A percentile compares a stretch with the other conserved stretches of the same genome.
Evolutionary conservation across 2,888 invertebrate species (phyloP).

Genomic region (Strigamia maritima): DNA sequence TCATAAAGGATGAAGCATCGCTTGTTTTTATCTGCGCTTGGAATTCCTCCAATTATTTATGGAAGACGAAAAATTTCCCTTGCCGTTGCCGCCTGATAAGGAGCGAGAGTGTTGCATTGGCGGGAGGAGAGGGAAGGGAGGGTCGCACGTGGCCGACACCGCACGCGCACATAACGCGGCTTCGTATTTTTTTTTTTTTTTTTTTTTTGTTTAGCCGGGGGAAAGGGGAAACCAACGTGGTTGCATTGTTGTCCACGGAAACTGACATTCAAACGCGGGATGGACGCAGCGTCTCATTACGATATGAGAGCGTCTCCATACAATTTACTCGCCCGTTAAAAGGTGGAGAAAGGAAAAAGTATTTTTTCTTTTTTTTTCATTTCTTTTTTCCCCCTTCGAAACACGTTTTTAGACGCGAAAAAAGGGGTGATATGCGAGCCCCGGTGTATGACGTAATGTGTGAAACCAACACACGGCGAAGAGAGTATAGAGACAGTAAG

Average conservation of each 20-base stretch:
- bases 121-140: not conserved
- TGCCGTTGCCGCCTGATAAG: conserved; percentile 18
- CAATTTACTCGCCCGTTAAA: conserved; percentile 2
- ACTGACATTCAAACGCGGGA: conserved; percentile 12
- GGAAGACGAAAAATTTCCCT: conserved; percentile 34
- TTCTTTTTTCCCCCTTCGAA: not conserved
- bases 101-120: conserved; percentile 13
- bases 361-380: not conserved
- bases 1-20: conserved; percentile 39
- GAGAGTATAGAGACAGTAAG: not conserved
- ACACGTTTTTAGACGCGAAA: not conserved
- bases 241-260: conserved; percentile 22
- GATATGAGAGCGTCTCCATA: not conserved
- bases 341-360: not conserved
- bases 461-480: not conserved
- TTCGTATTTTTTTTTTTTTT: not conserved
- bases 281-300: conserved; percentile 24
- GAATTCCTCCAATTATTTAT: conserved; percentile 37
- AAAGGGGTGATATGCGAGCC: not conserved
- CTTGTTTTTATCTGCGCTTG: conserved; percentile 38
- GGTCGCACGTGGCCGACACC: conserved; percentile 29
- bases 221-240: conserved; percentile 29
- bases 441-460: not conserved
- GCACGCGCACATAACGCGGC: conserved; percentile 23
- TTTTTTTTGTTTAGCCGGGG: not conserved